Conservation (phyloP, 1,140 invertebrate species). For the Drosophila gunungcola region DNA sequence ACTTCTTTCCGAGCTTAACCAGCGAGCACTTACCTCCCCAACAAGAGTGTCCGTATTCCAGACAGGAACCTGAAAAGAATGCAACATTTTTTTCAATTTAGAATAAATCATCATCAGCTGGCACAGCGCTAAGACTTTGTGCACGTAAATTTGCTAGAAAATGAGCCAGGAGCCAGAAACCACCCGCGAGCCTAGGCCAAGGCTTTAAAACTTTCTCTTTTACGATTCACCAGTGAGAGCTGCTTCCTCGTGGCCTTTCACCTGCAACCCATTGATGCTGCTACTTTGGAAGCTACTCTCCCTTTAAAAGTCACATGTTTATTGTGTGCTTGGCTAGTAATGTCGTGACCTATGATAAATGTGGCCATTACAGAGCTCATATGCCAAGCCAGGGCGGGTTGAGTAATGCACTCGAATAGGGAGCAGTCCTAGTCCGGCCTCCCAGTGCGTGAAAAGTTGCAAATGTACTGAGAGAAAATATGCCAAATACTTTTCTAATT, state of each 20-base stretch:
- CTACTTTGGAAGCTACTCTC: slow-evolving; percentile 12
- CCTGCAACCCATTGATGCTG: slow-evolving; percentile 4
- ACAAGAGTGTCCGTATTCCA: slow-evolving; percentile 84
- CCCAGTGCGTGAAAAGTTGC: slow-evolving; percentile 16
- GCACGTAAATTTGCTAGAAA: slow-evolving; percentile 45
- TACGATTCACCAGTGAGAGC: not conserved
- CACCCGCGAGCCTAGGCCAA: slow-evolving; percentile 12
- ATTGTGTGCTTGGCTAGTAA: slow-evolving; percentile 41
- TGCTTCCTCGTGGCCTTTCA: slow-evolving; percentile 1
- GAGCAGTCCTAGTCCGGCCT: slow-evolving; percentile 1
- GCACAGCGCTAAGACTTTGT: slow-evolving; percentile 20
- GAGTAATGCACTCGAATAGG: slow-evolving; percentile 58
- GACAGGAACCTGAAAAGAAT: slow-evolving; percentile 75
- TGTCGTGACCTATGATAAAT: slow-evolving; percentile 67
- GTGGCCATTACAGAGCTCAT: slow-evolving; percentile 61
- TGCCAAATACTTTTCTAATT: not conserved
- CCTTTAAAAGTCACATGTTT: slow-evolving; percentile 19
- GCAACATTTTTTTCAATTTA: slow-evolving; percentile 50
- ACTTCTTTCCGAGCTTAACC: not conserved
- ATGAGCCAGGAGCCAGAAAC: slow-evolving; percentile 11
- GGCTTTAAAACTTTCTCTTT: slow-evolving; percentile 24
- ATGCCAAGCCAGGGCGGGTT: slow-evolving; percentile 54
- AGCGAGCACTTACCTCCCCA: slow-evolving; percentile 75
- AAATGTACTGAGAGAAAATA: slow-evolving; percentile 4
- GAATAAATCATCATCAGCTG: slow-evolving; percentile 61